These are phyloP conservation scores for Odobenus rosmarus DNA, from an alignment of 2,113 vertebrate species.

Conservation along the genomic window DNA sequence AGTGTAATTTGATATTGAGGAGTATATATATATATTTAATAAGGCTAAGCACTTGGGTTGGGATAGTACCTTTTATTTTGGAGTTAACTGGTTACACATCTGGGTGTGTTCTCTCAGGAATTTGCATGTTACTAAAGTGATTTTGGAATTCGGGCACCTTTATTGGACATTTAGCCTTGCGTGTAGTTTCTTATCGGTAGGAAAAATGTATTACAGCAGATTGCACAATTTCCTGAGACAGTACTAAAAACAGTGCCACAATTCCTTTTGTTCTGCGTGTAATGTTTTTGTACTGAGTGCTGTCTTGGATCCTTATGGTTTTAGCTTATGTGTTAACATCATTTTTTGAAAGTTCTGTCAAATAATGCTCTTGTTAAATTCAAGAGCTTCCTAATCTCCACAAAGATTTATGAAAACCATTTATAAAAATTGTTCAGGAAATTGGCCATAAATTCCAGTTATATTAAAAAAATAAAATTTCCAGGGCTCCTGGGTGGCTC, in stretches of 20 bases:
- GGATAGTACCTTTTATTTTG: constrained; percentile 30
- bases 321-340: not conserved
- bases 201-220: not conserved
- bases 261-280: not conserved
- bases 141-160: not conserved
- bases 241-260: not conserved
- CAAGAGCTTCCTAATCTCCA: not conserved
- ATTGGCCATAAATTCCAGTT: not conserved
- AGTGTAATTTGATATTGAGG: not conserved
- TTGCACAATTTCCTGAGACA: constrained; percentile 21
- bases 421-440: constrained; percentile 28
- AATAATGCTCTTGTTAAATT: constrained; percentile 34
- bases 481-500: not conserved
- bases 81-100: not conserved
- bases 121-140: not conserved
- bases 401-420: constrained; percentile 32
- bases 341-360: constrained; percentile 12
- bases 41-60: not conserved
- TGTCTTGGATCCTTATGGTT: not conserved
- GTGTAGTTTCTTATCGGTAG: constrained; percentile 10
- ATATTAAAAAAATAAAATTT: constrained; percentile 32
- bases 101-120: not conserved
- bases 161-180: not conserved
- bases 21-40: not conserved
- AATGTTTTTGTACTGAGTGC: constrained; percentile 12